phyloP scores from a whole-genome alignment of 2,888 invertebrate genomes.

The Polydrusus cervinus region DNA sequence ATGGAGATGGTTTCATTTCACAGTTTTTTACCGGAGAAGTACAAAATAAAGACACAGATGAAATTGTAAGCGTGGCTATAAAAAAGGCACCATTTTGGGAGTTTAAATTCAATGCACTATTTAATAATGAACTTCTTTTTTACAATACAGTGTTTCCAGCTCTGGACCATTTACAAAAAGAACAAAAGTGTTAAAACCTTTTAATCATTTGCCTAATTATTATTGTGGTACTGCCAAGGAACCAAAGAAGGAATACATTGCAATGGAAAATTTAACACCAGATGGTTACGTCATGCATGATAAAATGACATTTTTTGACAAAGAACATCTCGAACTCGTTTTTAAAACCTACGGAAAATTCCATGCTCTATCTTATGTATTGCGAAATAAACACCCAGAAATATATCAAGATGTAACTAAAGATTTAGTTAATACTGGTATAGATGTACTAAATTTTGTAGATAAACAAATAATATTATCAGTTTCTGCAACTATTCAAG shows the following conservation, averaged over 20 bases:
- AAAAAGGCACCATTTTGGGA: conserved; percentile 34
- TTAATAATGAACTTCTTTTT: conserved; percentile 39
- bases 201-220: conserved; percentile 31
- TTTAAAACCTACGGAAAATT: conserved; percentile 43
- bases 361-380: conserved; percentile 47
- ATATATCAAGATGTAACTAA: no score
- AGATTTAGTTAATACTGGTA: neutral
- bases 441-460: neutral
- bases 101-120: conserved; percentile 9
- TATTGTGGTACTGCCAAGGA: neutral
- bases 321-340: conserved; percentile 33
- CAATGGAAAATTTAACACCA: conserved; percentile 32
- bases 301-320: conserved; percentile 34
- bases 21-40: conserved; percentile 39
- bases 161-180: conserved; percentile 13
- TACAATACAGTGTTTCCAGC: conserved; percentile 31
- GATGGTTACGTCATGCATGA: conserved; percentile 40
- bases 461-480: neutral
- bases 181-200: neutral
- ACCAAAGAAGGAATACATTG: conserved; percentile 24
- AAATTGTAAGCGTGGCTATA: conserved; percentile 21
- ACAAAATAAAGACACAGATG: conserved; percentile 28
- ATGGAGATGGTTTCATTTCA: conserved; percentile 28
- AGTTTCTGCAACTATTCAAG: conserved; percentile 1
- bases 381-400: no score